These are phyloP conservation scores for Erpornis zantholeuca DNA, from an alignment of 2,113 vertebrate species.

Conservation along the genomic window DNA sequence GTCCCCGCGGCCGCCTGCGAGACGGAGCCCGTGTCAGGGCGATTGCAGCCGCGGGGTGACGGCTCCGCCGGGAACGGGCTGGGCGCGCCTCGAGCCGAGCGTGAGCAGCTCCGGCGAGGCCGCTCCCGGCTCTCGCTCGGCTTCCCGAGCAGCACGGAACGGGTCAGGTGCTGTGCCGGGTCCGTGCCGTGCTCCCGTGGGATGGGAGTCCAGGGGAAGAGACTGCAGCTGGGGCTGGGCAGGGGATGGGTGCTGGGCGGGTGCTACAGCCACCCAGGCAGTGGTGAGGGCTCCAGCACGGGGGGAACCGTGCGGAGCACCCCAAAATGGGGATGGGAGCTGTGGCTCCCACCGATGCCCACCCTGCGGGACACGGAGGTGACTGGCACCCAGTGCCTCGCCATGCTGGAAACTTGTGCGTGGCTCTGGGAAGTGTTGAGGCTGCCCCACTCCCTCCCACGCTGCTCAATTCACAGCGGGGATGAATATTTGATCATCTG, in stretches of 20 bases:
- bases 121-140: not conserved
- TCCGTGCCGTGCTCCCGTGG: rapidly evolving
- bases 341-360: not conserved
- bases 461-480: not conserved
- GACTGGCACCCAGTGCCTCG: not conserved
- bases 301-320: not conserved
- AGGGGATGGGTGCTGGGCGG: not conserved
- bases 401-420: rapidly evolving
- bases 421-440: rapidly evolving
- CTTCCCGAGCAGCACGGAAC: not conserved
- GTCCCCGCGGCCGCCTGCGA: not conserved
- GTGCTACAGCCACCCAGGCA: not conserved
- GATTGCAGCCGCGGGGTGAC: not conserved
- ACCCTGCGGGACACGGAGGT: not conserved
- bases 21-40: not conserved
- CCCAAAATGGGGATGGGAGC: not conserved
- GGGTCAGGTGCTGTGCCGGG: rapidly evolving
- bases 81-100: rapidly evolving
- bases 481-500: not conserved
- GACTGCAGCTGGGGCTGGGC: not conserved
- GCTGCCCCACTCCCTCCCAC: not conserved
- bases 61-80: rapidly evolving
- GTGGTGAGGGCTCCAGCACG: not conserved
- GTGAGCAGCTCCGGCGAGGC: not conserved
- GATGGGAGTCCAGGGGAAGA: not conserved